These are phyloP conservation scores for Morbakka virulenta DNA, from an alignment of 30 jellyfish, hydroid and myxozoan genomes.

Conservation along the genomic window DNA sequence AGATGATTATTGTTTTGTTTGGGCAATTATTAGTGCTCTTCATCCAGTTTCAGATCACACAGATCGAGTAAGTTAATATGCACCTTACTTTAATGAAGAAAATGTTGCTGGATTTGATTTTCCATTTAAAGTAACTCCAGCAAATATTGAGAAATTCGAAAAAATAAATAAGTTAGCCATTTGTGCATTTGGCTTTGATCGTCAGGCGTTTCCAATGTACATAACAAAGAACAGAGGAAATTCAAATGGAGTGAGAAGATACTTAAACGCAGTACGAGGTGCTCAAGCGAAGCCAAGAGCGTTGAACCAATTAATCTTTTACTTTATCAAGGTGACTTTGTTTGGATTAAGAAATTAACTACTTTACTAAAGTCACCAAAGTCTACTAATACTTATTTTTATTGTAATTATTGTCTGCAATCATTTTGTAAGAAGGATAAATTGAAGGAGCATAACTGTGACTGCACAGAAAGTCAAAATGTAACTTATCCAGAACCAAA, in stretches of 20 bases:
- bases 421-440: neutral
- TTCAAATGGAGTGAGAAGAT: too few species aligned
- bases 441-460: slow-evolving; percentile 7
- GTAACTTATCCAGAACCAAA: neutral
- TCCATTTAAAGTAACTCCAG: slow-evolving; percentile 20
- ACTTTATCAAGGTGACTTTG: too few species aligned
- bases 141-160: slow-evolving; percentile 18
- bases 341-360: too few species aligned
- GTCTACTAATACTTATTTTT: slow-evolving; percentile 8
- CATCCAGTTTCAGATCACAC: too few species aligned
- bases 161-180: slow-evolving; percentile 15
- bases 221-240: too few species aligned
- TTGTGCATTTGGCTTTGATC: slow-evolving; percentile 28
- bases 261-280: too few species aligned
- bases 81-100: slow-evolving; percentile 1
- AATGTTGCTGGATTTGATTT: slow-evolving; percentile 44
- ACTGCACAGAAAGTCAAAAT: slow-evolving; percentile 23
- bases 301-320: too few species aligned
- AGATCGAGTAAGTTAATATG: slow-evolving; percentile 25
- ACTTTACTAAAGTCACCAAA: slow-evolving; percentile 23
- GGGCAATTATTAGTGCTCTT: too few species aligned
- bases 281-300: too few species aligned
- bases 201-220: too few species aligned
- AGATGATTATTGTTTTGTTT: too few species aligned
- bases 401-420: slow-evolving; percentile 50